A percentile compares a stretch with the other conserved stretches of the same genome.
phyloP scores from a whole-genome alignment of 2,113 vertebrate species.

The Hypomesus transpacificus region DNA sequence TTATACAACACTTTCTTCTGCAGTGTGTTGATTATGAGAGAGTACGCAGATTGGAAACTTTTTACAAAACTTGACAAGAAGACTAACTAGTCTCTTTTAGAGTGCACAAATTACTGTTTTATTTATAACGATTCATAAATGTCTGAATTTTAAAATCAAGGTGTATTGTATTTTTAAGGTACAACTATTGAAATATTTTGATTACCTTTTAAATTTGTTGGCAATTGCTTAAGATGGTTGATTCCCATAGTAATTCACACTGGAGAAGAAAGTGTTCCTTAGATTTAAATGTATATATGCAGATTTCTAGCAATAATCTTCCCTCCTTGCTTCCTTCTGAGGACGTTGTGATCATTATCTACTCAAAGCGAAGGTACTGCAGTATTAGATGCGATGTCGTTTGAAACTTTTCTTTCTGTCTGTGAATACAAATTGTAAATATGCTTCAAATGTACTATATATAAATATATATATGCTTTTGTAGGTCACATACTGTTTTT shows the following conservation, averaged over 20 bases:
- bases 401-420: slow-evolving; percentile 53
- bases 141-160: slow-evolving; percentile 33
- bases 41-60: slow-evolving; percentile 1
- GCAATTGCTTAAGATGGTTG: slow-evolving; percentile 27
- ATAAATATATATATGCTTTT: slow-evolving; percentile 82
- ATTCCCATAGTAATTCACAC: slow-evolving; percentile 27
- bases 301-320: slow-evolving; percentile 77
- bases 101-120: slow-evolving; percentile 31
- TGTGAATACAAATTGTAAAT: slow-evolving; percentile 96
- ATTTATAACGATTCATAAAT: slow-evolving; percentile 54
- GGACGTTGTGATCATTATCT: slow-evolving; percentile 54
- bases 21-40: slow-evolving; percentile 23
- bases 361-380: slow-evolving; percentile 82
- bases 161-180: slow-evolving; percentile 43
- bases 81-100: slow-evolving; percentile 16
- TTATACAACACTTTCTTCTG: slow-evolving; percentile 33
- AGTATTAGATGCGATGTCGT: slow-evolving; percentile 77
- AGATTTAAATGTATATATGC: slow-evolving; percentile 54
- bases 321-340: slow-evolving; percentile 66
- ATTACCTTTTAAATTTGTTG: slow-evolving; percentile 60
- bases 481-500: slow-evolving; percentile 86
- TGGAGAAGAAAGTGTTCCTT: slow-evolving; percentile 37
- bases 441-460: slow-evolving; percentile 90
- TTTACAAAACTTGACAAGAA: too few species aligned
- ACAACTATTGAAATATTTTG: slow-evolving; percentile 42